A percentile compares a stretch with the other conserved stretches of the same genome.
Evolutionary conservation across 2,113 vertebrate species (phyloP).

Genomic region (Edolisoma coerulescens): DNA sequence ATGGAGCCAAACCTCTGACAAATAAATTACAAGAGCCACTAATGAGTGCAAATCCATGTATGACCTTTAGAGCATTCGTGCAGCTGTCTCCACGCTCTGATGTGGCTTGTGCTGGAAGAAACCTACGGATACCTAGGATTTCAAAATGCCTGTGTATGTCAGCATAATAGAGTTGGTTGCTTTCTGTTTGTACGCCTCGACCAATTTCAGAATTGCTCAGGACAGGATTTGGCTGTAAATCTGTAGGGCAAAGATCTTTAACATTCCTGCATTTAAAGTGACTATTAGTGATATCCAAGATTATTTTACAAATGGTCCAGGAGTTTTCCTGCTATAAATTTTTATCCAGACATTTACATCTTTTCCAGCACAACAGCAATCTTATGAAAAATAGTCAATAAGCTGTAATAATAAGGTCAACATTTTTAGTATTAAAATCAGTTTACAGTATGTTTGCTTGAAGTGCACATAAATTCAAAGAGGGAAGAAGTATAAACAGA

Average conservation of each 20-base stretch:
- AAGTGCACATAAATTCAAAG: constrained; percentile 90
- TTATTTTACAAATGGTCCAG: background rate
- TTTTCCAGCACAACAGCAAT: constrained; percentile 4
- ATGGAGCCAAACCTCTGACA: background rate
- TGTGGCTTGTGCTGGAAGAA: background rate
- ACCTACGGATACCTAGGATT: background rate
- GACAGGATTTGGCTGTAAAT: background rate
- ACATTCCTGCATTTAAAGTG: background rate
- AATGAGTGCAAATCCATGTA: constrained; percentile 29
- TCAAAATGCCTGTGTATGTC: background rate
- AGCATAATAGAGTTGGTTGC: background rate
- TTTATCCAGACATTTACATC: background rate
- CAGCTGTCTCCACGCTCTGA: background rate
- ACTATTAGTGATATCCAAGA: background rate
- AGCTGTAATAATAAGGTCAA: constrained; percentile 52
- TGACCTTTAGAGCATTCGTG: background rate
- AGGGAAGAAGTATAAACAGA: constrained; percentile 87
- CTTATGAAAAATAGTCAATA: constrained; percentile 50
- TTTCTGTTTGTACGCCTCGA: background rate
- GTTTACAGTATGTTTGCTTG: constrained; percentile 80
- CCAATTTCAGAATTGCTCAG: background rate
- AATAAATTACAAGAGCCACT: constrained; percentile 4
- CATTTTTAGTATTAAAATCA: constrained; percentile 69
- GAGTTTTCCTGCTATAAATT: background rate
- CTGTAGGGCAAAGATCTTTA: background rate